phyloP scores from a whole-genome alignment of 2,113 vertebrate species.

The Taxidea taxus region DNA sequence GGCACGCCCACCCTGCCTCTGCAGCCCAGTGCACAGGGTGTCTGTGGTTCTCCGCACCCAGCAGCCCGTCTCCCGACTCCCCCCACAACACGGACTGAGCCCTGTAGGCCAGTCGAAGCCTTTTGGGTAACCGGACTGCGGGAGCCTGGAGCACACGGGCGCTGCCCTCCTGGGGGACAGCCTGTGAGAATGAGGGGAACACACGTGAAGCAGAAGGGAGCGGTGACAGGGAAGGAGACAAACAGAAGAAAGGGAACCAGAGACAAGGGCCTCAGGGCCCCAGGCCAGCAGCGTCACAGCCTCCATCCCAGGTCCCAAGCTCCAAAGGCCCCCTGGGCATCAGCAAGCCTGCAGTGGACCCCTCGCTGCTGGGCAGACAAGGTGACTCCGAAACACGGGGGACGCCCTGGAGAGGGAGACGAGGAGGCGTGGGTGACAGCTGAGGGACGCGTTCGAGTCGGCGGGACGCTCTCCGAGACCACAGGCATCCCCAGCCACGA shows the following conservation, averaged over 20 bases:
- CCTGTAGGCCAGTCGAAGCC: background rate
- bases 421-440: rapidly evolving
- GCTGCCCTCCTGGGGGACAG: rapidly evolving
- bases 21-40: rapidly evolving
- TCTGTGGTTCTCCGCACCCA: background rate
- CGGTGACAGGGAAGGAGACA: rapidly evolving
- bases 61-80: background rate
- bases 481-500: rapidly evolving
- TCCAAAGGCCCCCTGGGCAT: background rate
- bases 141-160: too few relatives aligned
- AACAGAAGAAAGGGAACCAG: background rate
- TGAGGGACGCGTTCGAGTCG: rapidly evolving
- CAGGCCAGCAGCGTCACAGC: background rate
- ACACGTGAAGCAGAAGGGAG: too few relatives aligned
- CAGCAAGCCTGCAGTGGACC: rapidly evolving
- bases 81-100: too few relatives aligned
- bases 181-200: rapidly evolving
- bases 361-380: background rate
- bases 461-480: background rate
- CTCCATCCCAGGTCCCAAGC: rapidly evolving
- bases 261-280: background rate
- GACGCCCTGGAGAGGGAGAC: background rate
- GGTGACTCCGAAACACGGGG: background rate
- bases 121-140: background rate
- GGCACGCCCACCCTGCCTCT: background rate